Evolutionary conservation across 1,140 invertebrate species (phyloP), one percentile per base, ranked within the genome.

Genomic region (Laodelphax striatellus): DNA sequence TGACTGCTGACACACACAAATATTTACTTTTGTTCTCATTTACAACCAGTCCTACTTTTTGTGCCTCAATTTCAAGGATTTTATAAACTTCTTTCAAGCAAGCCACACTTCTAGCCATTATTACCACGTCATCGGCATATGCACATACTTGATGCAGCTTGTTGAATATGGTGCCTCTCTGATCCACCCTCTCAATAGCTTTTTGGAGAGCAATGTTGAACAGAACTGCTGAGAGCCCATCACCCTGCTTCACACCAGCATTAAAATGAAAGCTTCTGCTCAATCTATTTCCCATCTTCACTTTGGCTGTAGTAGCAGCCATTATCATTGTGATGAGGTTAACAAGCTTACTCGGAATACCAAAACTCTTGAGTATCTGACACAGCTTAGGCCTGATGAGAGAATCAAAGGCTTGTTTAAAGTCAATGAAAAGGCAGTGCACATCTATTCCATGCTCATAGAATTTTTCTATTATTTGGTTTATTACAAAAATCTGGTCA

Each of bases 401-500:
- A 14, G 3, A 4, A 28, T 44, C 43, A 19, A 44, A 44, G 17
- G 43, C 43, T 44, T 44, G 14, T 44, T 44, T 14, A 9, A 44
- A 44, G 43, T 44, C 43, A 4, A 44, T n/a, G 43, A 14, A 44
- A 5, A 44, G 14, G 43, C 43, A 44, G 43, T 44, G 43, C 43
- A 44, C 17, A 44, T 14, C 43, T 19, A 44, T 14, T 9, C 43
- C 43, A 44, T 44, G 17, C 9, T 44, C 21, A 38, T 52, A 57
- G 22, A 28, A 21, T 62, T 57, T 52, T 41, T 53, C 34, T 4
- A 57, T 62, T 28, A 52, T 17, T 52, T 62, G 55, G 21, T 38
- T 62, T 38, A 62, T 38, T 16, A 62, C 55, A 58, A 62, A 63
- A 21, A 60, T 46, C 16, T 59, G 57, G 43, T 58, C 46, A 17